A percentile compares a stretch with the other conserved stretches of the same genome.
Evolutionary conservation across 1,140 invertebrate species (phyloP).

Genomic region (Holcopasites calliopsidis): DNA sequence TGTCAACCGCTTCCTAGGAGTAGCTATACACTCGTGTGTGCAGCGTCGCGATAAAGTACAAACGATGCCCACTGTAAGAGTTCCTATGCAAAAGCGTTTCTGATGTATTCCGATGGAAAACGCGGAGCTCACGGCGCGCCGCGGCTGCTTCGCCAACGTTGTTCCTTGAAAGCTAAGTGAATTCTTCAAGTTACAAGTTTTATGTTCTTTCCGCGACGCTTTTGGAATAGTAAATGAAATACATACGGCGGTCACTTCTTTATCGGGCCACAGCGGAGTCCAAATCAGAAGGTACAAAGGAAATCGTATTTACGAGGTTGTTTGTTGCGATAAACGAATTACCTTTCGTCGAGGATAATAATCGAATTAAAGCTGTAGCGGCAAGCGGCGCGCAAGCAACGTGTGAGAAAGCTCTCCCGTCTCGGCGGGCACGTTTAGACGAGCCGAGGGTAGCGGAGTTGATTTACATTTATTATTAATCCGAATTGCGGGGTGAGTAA

Average conservation of each 20-base stretch:
- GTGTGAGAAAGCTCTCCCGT: constrained; percentile 13
- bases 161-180: not conserved
- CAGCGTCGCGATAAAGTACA: not conserved
- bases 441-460: not conserved
- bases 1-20: constrained; percentile 11
- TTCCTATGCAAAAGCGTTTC: not conserved
- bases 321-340: not conserved
- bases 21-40: not conserved
- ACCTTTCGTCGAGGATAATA: constrained; percentile 1
- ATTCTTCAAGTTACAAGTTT: no score
- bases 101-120: constrained; percentile 3
- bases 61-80: not conserved
- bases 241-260: not conserved
- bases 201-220: no score
- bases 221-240: not conserved
- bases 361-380: constrained; percentile 1
- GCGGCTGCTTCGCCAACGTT: no score
- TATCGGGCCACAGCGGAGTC: not conserved
- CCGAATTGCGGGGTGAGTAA: constrained; percentile 29
- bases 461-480: constrained; percentile 41
- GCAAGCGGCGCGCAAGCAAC: not conserved
- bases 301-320: not conserved
- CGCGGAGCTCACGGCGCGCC: not conserved
- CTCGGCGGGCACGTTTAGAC: no score
- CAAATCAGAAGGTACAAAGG: not conserved